Conservation (phyloP, 2,888 invertebrate genomes). For the Ashinkailepas kermadecensis region DNA sequence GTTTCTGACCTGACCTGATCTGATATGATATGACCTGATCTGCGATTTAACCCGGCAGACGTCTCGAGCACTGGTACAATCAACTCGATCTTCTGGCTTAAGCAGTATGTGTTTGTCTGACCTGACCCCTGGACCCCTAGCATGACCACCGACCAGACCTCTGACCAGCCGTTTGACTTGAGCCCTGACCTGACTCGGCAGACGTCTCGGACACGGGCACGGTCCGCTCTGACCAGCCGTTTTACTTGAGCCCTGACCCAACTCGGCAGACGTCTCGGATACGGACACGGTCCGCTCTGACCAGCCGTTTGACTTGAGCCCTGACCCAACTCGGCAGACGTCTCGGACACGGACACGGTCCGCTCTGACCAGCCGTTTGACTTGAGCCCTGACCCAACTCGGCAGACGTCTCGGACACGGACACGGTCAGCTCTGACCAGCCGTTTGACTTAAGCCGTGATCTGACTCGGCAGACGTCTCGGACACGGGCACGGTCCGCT, state of each 20-base stretch:
- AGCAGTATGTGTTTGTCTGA: too few relatives aligned
- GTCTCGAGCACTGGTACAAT: not conserved
- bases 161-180: conserved; percentile 43
- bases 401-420: conserved; percentile 5
- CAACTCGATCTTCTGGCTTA: too few relatives aligned
- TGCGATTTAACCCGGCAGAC: not conserved
- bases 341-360: not conserved
- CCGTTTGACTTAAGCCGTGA: conserved; percentile 37
- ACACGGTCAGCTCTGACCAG: conserved; percentile 35
- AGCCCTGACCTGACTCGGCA: too few relatives aligned
- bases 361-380: conserved; percentile 41
- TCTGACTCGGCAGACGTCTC: not conserved
- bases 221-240: conserved; percentile 39
- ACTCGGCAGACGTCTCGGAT: conserved; percentile 4
- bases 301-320: too few relatives aligned
- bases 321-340: conserved; percentile 4
- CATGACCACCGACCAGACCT: conserved; percentile 21
- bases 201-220: conserved; percentile 3
- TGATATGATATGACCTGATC: too few relatives aligned
- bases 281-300: conserved; percentile 33
- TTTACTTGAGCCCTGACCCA: too few relatives aligned
- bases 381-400: too few relatives aligned
- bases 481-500: conserved; percentile 25
- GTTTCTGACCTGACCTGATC: too few relatives aligned
- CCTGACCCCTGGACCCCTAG: too few relatives aligned